phyloP scores from a whole-genome alignment of 2,797 vertebrate genomes.

The Sphaeramia orbicularis region DNA sequence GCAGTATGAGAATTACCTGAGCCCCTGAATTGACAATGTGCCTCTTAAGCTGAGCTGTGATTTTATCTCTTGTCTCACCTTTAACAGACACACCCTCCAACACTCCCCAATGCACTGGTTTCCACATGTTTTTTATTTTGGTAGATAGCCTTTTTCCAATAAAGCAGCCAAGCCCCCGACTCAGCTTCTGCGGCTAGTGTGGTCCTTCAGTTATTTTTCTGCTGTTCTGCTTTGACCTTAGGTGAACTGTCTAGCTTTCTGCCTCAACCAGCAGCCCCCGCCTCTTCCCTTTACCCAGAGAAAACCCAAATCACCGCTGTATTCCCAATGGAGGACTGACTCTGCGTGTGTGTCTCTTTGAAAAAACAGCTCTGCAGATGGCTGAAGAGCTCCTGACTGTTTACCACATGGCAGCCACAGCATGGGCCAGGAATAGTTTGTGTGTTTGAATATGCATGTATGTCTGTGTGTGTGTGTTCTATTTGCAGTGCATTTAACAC shows the following conservation, averaged over 20 bases:
- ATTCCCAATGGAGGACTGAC: neutral
- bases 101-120: neutral
- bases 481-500: conserved; percentile 33
- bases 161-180: neutral
- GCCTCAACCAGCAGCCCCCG: conserved; percentile 3
- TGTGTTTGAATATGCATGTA: neutral
- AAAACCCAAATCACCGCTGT: conserved; percentile 10
- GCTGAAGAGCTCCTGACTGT: conserved; percentile 30
- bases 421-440: conserved; percentile 31
- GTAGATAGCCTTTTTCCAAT: conserved; percentile 3
- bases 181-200: neutral
- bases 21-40: no score
- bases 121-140: neutral
- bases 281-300: conserved; percentile 7
- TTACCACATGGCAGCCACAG: conserved; percentile 44
- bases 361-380: conserved; percentile 37
- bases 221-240: conserved; percentile 24
- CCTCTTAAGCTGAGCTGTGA: no score
- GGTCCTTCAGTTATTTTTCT: conserved; percentile 19
- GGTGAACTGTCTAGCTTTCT: conserved; percentile 27
- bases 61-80: no score
- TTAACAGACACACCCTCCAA: neutral
- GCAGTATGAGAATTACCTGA: no score
- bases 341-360: conserved; percentile 12
- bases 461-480: conserved; percentile 4